phyloP scores from a whole-genome alignment of 2,113 vertebrate genomes.

The Arenaria interpres region DNA sequence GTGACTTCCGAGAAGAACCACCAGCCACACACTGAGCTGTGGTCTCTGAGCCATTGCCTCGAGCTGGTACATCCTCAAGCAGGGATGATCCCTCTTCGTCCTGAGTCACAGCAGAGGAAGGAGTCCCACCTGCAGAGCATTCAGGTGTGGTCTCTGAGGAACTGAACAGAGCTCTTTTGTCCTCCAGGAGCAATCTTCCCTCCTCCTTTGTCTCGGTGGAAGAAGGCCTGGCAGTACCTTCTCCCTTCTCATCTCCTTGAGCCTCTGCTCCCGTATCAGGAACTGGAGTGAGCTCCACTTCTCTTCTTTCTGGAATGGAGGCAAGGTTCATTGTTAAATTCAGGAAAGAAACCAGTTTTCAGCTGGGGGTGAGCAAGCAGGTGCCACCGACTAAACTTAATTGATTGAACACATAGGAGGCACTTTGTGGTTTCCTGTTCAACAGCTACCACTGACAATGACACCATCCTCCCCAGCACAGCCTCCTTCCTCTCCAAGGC shows the following conservation, averaged over 20 bases:
- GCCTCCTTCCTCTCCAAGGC: background rate
- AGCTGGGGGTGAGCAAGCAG: background rate
- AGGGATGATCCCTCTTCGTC: background rate
- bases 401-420: background rate
- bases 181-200: background rate
- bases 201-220: background rate
- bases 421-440: background rate
- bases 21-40: rapidly evolving
- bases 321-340: background rate
- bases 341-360: background rate
- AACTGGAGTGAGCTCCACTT: background rate
- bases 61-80: background rate
- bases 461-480: background rate
- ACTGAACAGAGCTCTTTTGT: rapidly evolving
- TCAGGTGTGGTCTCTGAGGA: background rate
- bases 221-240: background rate
- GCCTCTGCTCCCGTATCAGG: background rate
- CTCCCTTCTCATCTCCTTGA: background rate
- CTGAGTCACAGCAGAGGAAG: background rate
- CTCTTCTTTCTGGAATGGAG: background rate
- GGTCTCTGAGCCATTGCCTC: rapidly evolving
- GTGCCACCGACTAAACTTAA: background rate
- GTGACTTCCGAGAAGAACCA: background rate
- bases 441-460: background rate
- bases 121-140: rapidly evolving